These are phyloP conservation scores for Epistrophella euchroma DNA, from an alignment of 2,888 invertebrate genomes.

Conservation along the genomic window DNA sequence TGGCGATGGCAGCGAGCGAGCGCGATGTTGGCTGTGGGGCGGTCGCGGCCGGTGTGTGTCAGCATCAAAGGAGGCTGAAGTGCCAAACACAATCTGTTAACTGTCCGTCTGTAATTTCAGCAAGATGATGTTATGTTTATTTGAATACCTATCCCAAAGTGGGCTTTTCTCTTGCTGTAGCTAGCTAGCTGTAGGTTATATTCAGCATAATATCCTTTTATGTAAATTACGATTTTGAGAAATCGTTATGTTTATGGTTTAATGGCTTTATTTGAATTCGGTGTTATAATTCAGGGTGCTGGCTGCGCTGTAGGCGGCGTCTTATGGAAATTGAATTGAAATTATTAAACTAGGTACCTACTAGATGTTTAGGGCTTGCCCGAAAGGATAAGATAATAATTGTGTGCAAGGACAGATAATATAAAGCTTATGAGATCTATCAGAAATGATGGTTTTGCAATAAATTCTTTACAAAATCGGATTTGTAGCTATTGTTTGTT, in stretches of 20 bases:
- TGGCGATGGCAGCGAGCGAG: neutral
- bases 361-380: neutral
- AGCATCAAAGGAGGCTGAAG: neutral
- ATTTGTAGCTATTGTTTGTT: neutral
- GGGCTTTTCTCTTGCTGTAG: neutral
- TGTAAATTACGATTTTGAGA: constrained; percentile 46
- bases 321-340: constrained; percentile 21
- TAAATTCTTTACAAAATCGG: constrained; percentile 17
- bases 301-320: neutral
- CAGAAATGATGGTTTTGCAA: neutral
- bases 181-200: constrained; percentile 6
- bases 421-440: constrained; percentile 1
- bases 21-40: too few relatives aligned
- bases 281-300: constrained; percentile 31
- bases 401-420: neutral
- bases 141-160: constrained; percentile 11
- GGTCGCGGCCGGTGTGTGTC: neutral
- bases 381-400: neutral
- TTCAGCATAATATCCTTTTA: constrained; percentile 54
- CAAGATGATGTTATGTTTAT: constrained; percentile 30
- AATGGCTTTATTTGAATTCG: constrained; percentile 68
- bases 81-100: constrained; percentile 19
- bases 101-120: constrained; percentile 9
- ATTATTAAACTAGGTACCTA: constrained; percentile 5
- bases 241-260: constrained; percentile 48